Evolutionary conservation across 2,888 invertebrate species (phyloP), one percentile per base, ranked within the genome.

Genomic region (Heliconius sara): DNA sequence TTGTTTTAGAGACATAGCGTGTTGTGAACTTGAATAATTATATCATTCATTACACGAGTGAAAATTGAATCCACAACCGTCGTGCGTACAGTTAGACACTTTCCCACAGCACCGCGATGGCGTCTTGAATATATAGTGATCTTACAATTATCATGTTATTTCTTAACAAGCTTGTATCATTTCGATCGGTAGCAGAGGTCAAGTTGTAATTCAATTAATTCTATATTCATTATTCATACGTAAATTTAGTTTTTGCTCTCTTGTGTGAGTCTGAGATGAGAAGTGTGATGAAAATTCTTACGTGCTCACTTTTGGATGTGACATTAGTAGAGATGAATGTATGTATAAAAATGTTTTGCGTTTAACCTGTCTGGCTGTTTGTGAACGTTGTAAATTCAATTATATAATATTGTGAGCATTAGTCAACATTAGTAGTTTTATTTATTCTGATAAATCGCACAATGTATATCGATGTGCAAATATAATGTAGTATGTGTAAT

Each of bases 151-250:
- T 60, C 34, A 68, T 77, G 30, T 68, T 52, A 57, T 77, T 57
- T 52, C 60, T 87, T 86, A 88, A 88, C 87, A 85, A 87, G 82
- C 84, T 85, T 85, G 87, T 87, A 85, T 78, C 84, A 25, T 70
- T 77, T 85, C 91, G 89, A 72, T 87, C 89, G 83, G 91, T 89
- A 91, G 91, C 90, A 91, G 88, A 92, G 93, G 91, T 94, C 93
- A 90, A 88, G 89, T 90, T 91, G 91, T 93, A 91, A 93, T 93
- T 94, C 91, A 93, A 93, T 94, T 92, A 90, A 91, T 91, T 87
- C 27, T 75, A 65, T 66, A 66, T 65, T 75, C 75, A 47, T 75
- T 75, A 87, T 83, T 70, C 67, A 87, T 83, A 84, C 78, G 77
- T 75, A 78, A 39, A 27, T 73, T 9, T 65, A 78, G 76, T 75